A percentile compares a stretch with the other conserved stretches of the same genome.
Evolutionary conservation across 2,888 invertebrate genomes (phyloP).

Genomic region (Pasiphila rectangulata): DNA sequence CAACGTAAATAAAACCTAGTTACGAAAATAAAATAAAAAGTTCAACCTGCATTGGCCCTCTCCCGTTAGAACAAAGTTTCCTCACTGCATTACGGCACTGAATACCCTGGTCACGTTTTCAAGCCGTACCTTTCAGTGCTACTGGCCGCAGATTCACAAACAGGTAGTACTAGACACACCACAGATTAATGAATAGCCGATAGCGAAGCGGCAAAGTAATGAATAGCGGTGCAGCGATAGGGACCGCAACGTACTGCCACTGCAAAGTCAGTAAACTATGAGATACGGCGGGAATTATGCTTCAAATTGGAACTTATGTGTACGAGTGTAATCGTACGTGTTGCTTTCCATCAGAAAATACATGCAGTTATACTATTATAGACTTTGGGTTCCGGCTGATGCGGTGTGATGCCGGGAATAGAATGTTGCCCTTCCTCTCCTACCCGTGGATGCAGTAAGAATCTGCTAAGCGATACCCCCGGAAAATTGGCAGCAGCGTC

Average conservation of each 20-base stretch:
- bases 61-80: slow-evolving; percentile 7
- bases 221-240: slow-evolving; percentile 38
- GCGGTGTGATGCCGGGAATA: too few species aligned
- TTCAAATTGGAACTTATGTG: slow-evolving; percentile 13
- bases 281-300: slow-evolving; percentile 16
- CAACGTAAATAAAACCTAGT: slow-evolving; percentile 11
- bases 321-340: slow-evolving; percentile 14
- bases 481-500: too few species aligned
- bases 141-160: slow-evolving; percentile 38
- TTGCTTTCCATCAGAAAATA: slow-evolving; percentile 1
- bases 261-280: slow-evolving; percentile 3
- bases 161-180: not conserved
- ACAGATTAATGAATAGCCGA: slow-evolving; percentile 1
- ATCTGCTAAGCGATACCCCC: too few species aligned
- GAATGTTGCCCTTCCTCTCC: too few species aligned
- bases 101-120: slow-evolving; percentile 55
- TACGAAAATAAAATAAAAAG: too few species aligned
- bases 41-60: slow-evolving; percentile 12
- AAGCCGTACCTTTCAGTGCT: slow-evolving; percentile 57
- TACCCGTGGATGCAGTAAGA: too few species aligned
- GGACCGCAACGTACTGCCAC: slow-evolving; percentile 2
- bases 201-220: slow-evolving; percentile 28
- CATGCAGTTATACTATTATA: not conserved
- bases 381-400: not conserved
- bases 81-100: slow-evolving; percentile 13